Percentiles rank a stretch among this genome's conserved stretches.
Conservation (phyloP, 2,113 vertebrate species). For the cattle (Bos taurus) region ARS-UCD2.0 NC_037346.1:10211001-10211500, state of each 20-base stretch:
- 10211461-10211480: constrained; percentile 96
- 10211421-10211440: constrained; percentile 97
- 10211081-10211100: not conserved
- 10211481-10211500: constrained; percentile 91
- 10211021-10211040: not conserved
- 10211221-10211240: not conserved
- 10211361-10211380: not conserved
- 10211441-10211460: constrained; percentile 97
- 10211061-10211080: not conserved
- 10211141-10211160: not conserved
- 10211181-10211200: not conserved
- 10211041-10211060: not conserved
- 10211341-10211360: not conserved
- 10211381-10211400: constrained; percentile 26
- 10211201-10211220: not conserved
- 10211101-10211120: not conserved
- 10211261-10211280: not conserved
- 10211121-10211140: not conserved
- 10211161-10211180: not conserved
- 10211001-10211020: not conserved
- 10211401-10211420: constrained; percentile 88
- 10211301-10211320: not conserved
- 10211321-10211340: constrained; percentile 10
- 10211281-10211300: not conserved
- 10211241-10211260: not conserved